Evolutionary conservation across 2,888 invertebrate species (phyloP), one percentile per base, ranked within the genome.

Genomic region (Ptychoptera albimana): DNA sequence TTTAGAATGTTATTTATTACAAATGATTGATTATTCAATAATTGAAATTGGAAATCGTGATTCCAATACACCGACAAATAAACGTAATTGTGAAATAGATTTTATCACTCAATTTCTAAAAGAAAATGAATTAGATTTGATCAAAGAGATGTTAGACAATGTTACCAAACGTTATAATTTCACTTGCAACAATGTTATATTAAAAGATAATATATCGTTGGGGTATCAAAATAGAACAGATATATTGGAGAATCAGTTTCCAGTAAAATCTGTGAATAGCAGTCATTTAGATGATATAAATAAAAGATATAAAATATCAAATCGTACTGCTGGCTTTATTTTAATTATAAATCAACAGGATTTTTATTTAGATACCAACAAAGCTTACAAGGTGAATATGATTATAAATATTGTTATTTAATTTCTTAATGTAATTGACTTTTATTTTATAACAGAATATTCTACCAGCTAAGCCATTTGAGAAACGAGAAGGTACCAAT

Each of bases 341-440:
- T 47, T 65, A 4, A 62, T 64, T 14, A 60, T 65, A 30, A 64
- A 63, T 51, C 63, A 64, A 50, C 50, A 50, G 12, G 10, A 35
- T 1, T 64, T 64, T 42, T 48, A 57, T 47, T 49, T 47, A n/a
- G 48, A 60, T 2, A 45, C 48, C 3, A 50, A 51, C 46, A 51
- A 53, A 1, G 51, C 55, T n/a, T 42, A 57, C 1, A 36, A 47
- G 49, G 63, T 63, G 46, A 48, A 41, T 35, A 13, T 38, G 11
- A 23, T 23, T 23, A 23, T 23, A 23, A 23, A 5, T 23, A 5
- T 23, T 23, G 3, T 23, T 5, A 7, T 5, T 23, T 23, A 23
- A 23, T 23, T 23, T 5, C 3, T 23, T 23, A 5, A 23, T 23
- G 11, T 35, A 44, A n/a, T n/a, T 30, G 15, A 41, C 10, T 29